A percentile compares a stretch with the other conserved stretches of the same genome.
Conservation (phyloP, 2,797 vertebrate species). For the Hippopotamyrus pictus region DNA sequence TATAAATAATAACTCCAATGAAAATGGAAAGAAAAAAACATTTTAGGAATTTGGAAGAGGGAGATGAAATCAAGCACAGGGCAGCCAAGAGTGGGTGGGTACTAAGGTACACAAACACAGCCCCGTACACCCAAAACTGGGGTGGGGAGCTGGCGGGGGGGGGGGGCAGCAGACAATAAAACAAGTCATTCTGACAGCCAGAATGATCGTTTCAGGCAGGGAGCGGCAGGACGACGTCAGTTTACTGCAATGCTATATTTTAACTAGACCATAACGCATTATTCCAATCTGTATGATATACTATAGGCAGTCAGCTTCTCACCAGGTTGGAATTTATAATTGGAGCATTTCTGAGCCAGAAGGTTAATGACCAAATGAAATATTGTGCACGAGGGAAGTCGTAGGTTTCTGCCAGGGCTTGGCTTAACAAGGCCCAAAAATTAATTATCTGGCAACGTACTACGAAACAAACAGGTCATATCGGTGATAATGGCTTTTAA, state of each 20-base stretch:
- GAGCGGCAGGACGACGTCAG: slow-evolving; percentile 18
- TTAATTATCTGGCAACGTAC: slow-evolving; percentile 12
- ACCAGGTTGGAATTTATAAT: slow-evolving; percentile 29
- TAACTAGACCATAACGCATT: slow-evolving; percentile 14
- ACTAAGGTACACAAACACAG: background rate
- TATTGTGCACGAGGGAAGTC: slow-evolving; percentile 22
- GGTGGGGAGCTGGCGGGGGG: too few species aligned
- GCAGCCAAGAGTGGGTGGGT: background rate
- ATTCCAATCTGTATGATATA: slow-evolving; percentile 17
- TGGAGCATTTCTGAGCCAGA: slow-evolving; percentile 25
- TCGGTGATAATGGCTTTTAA: slow-evolving; percentile 20
- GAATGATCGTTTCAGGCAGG: slow-evolving; percentile 21
- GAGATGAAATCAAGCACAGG: background rate
- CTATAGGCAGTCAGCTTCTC: background rate
- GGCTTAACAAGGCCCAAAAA: slow-evolving; percentile 11
- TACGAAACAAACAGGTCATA: slow-evolving; percentile 21
- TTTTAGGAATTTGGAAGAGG: background rate
- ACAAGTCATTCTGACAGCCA: slow-evolving; percentile 22
- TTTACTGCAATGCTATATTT: slow-evolving; percentile 25
- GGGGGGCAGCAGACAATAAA: background rate
- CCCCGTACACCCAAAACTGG: background rate
- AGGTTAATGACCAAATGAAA: slow-evolving; percentile 39
- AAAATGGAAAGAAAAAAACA: background rate
- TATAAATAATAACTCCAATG: background rate
- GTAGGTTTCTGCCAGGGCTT: background rate